phyloP scores from a whole-genome alignment of 2,113 vertebrate genomes.

The Odontesthes bonariensis region DNA sequence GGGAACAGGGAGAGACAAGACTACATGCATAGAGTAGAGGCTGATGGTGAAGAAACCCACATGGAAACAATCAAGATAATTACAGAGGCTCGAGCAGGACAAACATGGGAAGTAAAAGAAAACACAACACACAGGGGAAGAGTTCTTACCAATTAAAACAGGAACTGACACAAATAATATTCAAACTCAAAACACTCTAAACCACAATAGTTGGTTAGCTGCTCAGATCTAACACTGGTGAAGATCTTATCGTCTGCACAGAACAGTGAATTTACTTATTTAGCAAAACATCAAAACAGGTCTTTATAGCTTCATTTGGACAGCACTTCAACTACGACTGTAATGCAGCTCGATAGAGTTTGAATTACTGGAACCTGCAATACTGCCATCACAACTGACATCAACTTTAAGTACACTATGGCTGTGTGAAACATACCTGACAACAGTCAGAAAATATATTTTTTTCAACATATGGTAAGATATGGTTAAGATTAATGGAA shows the following conservation, averaged over 20 bases:
- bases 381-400: no score
- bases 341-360: no score
- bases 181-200: neutral
- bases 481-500: neutral
- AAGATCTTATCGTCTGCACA: neutral
- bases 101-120: neutral
- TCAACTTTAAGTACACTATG: no score
- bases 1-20: neutral
- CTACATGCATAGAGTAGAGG: neutral
- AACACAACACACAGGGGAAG: neutral
- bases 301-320: neutral
- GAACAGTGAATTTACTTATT: neutral
- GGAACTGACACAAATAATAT: no score
- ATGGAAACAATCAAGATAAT: neutral
- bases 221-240: neutral
- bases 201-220: neutral
- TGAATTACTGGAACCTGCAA: no score
- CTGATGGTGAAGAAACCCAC: neutral
- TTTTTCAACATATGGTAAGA: no score
- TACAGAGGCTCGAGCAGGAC: neutral
- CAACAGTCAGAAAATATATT: no score
- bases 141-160: neutral
- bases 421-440: no score
- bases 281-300: neutral
- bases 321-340: neutral